Evolutionary conservation across 2,888 invertebrate genomes (phyloP).

Genomic region (Metopia argyrocephala): DNA sequence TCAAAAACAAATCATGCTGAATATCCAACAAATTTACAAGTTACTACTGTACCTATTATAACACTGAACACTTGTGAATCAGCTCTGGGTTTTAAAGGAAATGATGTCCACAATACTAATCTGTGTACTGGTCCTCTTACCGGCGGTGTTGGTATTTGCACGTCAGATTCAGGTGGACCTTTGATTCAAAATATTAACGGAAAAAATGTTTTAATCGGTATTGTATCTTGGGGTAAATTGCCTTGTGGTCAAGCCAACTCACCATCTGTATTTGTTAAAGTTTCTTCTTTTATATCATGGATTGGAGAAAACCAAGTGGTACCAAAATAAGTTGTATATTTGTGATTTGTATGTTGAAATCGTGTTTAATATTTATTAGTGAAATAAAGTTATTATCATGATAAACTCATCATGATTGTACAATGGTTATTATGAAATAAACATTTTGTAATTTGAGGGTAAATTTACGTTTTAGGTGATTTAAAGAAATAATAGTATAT

Average conservation of each 20-base stretch:
- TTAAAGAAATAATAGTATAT: too few relatives aligned
- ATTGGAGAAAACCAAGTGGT: constrained; percentile 69
- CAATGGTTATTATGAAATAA: too few relatives aligned
- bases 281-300: constrained; percentile 78
- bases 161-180: constrained; percentile 76
- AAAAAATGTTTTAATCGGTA: constrained; percentile 75
- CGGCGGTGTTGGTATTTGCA: constrained; percentile 73
- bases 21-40: constrained; percentile 71
- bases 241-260: constrained; percentile 78
- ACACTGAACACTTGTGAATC: constrained; percentile 66
- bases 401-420: too few relatives aligned
- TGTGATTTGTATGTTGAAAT: background rate
- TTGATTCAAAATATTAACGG: constrained; percentile 67
- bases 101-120: constrained; percentile 72
- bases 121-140: constrained; percentile 75
- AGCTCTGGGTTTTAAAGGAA: constrained; percentile 70
- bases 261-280: constrained; percentile 79
- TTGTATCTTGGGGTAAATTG: constrained; percentile 79
- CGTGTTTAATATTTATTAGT: background rate
- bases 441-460: too few relatives aligned
- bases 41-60: constrained; percentile 73
- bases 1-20: constrained; percentile 64
- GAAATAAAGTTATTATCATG: too few relatives aligned
- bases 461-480: too few relatives aligned
- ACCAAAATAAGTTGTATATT: background rate